Base-by-base conservation (phyloP, 2,888 invertebrate genomes). In the Drosophila lutescens region DNA sequence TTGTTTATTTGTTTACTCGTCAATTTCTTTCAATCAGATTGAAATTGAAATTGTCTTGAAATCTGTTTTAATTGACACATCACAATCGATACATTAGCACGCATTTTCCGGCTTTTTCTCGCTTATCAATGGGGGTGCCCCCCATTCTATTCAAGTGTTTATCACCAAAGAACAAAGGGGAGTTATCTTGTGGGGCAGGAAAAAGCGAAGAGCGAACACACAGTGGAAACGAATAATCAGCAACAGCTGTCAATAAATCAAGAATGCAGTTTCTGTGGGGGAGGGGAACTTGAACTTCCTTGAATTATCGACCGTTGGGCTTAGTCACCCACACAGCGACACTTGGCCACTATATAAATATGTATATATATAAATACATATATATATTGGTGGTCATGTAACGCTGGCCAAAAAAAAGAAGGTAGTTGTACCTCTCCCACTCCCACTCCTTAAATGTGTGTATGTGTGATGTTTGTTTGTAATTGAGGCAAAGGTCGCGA, bases 401-500 rank as follows among this genome's bases (percentile, higher is more conserved):
- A 69, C 67, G 67, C 47, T 67, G 23, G 68, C 59, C 66, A 66
- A 58, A 59, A 59, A 58, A 67, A 67, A 43, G 40, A 65, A 57
- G 61, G 60, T 61, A 44, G 38, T 54, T 26, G 26, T 55, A 32
- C 50, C 68, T 55, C 47, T 46, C 66, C 51, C 53, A 57, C 59
- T 59, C 60, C 47, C 49, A 44, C 54, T 50, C 54, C 50, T 38
- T 49, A 12, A 8, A 6, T 26, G 8, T n/a, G n/a, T 50, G 51
- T 13, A 23, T 44, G 68, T 66, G 67, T 80, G 71, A 77, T 66
- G 79, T 79, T 83, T 78, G 82, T 76, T 82, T 79, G 86, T 80
- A 86, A 86, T 81, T 81, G 80, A 85, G 84, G 84, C 85, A 85
- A 85, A 85, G 85, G 85, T 85, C 85, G 85, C 84, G 79, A 73